Evolutionary conservation across 1,140 invertebrate species (phyloP).

Genomic region (Tachypleus tridentatus): DNA sequence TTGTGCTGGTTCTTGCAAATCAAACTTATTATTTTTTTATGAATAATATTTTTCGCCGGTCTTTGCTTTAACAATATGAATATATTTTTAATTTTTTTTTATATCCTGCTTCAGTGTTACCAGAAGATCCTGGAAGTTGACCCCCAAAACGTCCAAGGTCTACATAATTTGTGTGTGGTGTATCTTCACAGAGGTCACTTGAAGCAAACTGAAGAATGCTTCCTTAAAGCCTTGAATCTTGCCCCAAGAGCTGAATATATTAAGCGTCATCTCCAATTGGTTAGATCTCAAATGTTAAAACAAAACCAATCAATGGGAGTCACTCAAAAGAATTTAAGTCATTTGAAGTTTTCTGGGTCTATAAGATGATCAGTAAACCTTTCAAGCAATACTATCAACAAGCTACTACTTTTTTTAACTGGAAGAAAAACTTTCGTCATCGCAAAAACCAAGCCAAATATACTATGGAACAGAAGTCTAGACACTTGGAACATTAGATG

Average conservation of each 20-base stretch:
- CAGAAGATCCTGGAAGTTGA: slow-evolving; percentile 71
- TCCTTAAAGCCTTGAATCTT: slow-evolving; percentile 10
- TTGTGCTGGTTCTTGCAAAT: not conserved
- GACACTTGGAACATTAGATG: no score
- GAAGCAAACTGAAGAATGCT: slow-evolving; percentile 16
- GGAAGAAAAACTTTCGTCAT: no score
- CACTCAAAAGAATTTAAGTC: no score
- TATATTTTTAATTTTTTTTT: slow-evolving; percentile 18
- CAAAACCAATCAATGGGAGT: no score
- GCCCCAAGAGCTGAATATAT: slow-evolving; percentile 17
- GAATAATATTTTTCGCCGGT: not conserved
- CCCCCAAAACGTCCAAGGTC: slow-evolving; percentile 79
- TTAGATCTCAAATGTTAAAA: not conserved
- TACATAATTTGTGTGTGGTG: slow-evolving; percentile 91
- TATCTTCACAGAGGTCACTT: slow-evolving; percentile 34
- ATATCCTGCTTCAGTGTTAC: slow-evolving; percentile 56
- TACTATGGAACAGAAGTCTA: no score
- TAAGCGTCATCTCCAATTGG: slow-evolving; percentile 15
- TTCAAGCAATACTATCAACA: no score
- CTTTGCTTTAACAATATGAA: not conserved
- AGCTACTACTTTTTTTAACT: no score
- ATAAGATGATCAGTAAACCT: no score
- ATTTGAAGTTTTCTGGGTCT: no score
- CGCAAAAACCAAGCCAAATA: no score
- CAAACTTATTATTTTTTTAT: not conserved